Evolutionary conservation across 2,797 vertebrate genomes (phyloP).

Genomic region (Furcifer pardalis): DNA sequence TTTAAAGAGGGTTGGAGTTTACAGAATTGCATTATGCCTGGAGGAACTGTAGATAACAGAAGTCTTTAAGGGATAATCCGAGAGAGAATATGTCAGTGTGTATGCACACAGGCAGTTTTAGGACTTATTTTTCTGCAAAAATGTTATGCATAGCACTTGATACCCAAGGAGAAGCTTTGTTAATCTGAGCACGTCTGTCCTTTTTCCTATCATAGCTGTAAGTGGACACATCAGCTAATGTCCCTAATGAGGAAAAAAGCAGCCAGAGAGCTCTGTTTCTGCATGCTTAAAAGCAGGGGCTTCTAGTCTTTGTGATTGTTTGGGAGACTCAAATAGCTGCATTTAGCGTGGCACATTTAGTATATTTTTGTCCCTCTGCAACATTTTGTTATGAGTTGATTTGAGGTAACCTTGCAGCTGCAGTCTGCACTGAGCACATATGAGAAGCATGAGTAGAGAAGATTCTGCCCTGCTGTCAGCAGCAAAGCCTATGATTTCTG

Average conservation of each 20-base stretch:
- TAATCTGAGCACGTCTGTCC: conserved; percentile 50
- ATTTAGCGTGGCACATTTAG: conserved; percentile 39
- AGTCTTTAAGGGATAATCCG: conserved; percentile 42
- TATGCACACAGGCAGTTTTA: background rate
- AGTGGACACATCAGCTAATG: conserved; percentile 43
- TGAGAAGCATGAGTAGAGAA: background rate
- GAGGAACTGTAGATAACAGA: conserved; percentile 37
- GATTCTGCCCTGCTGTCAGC: conserved; percentile 7
- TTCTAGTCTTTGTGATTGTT: conserved; percentile 26
- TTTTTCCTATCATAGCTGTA: conserved; percentile 43
- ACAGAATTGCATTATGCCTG: conserved; percentile 41
- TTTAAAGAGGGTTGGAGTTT: conserved; percentile 48
- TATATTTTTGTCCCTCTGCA: conserved; percentile 34
- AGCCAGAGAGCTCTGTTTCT: conserved; percentile 24
- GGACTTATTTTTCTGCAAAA: conserved; percentile 54
- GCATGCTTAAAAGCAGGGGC: conserved; percentile 17
- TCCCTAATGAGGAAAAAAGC: conserved; percentile 31
- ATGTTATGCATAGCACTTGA: conserved; percentile 49
- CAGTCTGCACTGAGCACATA: conserved; percentile 22
- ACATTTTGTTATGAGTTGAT: conserved; percentile 44
- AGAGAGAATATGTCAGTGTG: conserved; percentile 27
- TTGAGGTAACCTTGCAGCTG: conserved; percentile 50
- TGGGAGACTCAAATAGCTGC: conserved; percentile 30
- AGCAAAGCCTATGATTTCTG: conserved; percentile 32
- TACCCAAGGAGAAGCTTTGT: conserved; percentile 48